Base-by-base conservation (phyloP, 1,140 invertebrate genomes). In the Uloborus diversus region DNA sequence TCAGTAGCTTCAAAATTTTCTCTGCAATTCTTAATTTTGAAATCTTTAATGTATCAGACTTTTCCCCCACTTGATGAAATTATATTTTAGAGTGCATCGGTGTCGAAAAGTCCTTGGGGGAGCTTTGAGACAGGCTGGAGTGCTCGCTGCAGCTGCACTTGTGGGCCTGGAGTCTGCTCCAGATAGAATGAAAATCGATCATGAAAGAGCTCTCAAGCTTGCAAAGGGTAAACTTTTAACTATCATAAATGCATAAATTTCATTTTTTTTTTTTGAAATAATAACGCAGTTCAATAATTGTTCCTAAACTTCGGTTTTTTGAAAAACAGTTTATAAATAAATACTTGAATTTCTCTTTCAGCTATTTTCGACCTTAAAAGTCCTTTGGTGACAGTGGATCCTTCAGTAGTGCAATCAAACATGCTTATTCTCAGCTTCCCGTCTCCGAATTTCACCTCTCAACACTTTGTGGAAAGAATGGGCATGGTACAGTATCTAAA, bases 71-170 rank as follows among this genome's bases (percentile, higher is more conserved):
- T n/a, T n/a, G n/a, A n/a, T n/a, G n/a, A n/a, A 59, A 23, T 47
- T 17, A 66, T 33, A 14, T 30, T 73, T 9, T 80, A 94, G 93
- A 82, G 94, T 94, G 1, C 89, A 90, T 11, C 90, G 94, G 79
- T 82, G 91, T 4, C 89, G 96, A 13, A 98, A 98, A 87, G 93
- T 91, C 53, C 84, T 99, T 14, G 97, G 97, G 13, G 96, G 96
- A 25, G 96, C 92, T 0, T 95, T 97, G 94, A 88, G 96, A 73
- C 96, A 98, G 88, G 90, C 89, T 23, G 97, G 97, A 5, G 88
- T 97, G 30, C 84, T 98, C 7, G 96, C 96, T 2, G 95, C 94
- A 0, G 93, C 95, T 23, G 95, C 94, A 2, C 82, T 96, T 0
- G 91, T 94, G 13, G 92, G 94, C 0, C 84, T 98, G 11, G 92